Evolutionary conservation across 1,140 invertebrate species (phyloP), one percentile per base, ranked within the genome.

Genomic region (Pomacea maculata): DNA sequence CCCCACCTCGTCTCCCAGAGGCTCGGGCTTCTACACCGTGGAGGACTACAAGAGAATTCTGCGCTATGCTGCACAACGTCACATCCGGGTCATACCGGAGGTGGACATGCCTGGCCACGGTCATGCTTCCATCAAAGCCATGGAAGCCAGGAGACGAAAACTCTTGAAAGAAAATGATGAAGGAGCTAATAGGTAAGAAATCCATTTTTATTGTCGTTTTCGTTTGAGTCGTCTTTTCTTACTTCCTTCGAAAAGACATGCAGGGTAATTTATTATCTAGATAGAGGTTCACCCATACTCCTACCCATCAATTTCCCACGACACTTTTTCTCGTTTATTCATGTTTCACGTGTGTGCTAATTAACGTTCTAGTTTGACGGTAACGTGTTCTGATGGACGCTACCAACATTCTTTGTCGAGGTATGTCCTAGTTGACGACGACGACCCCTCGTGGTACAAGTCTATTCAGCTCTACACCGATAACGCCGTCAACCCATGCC

Each of bases 61-160:
- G 14, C 55, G 54, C 15, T 87, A 88, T 73, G 89, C 90, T 25
- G 78, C 83, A 14, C 79, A 75, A 15, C 77, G 86, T 14, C 85
- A 80, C 54, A 80, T 81, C 14, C 77, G 70, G 77, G 82, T 91
- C 34, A 88, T 90, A 70, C 90, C 90, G 57, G 90, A 90, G 83
- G 84, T 91, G 64, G 88, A 90, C 72, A 86, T 87, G 79, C 89
- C 90, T 5, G 87, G 87, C 6, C 90, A 91, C 80, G 83, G 86
- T 15, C 86, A 87, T 45, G 90, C 90, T 21, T 87, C 88, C 21
- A 87, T 90, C 52, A 84, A 84, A 68, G 85, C 88, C 21, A 89
- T 91, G 88, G 82, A 87, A 75, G 75, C 75, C 0, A 79, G 88
- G 63, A 78, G 79, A 29, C 72, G 72, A 67, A 81, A 65, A 65